Base-by-base conservation (phyloP, 2,888 invertebrate genomes). In the Netelia inedita region DNA sequence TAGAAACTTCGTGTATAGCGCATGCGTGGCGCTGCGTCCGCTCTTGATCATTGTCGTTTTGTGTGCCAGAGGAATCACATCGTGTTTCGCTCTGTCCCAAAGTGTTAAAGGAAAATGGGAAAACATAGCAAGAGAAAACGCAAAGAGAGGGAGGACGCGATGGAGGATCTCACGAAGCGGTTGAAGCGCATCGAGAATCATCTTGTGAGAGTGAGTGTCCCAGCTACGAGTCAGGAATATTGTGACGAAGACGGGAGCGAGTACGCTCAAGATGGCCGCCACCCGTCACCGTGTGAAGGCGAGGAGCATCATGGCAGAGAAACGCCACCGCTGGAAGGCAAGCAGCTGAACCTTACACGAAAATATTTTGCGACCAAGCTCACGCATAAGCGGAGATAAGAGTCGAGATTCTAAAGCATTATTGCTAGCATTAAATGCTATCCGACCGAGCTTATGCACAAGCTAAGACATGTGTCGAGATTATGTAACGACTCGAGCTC, bases 1-100 rank as follows among this genome's bases (percentile, higher is more conserved):
- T n/a, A 14, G 35, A 63, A 63, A 63, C 63, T 63, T 63, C 63
- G 63, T 63, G 35, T 35, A 63, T 63, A 63, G 63, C n/a, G 63
- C 63, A 16, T 63, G 63, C 63, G 35, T 35, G 63, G 63, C 35
- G 35, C 63, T 63, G 35, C 35, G 14, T 63, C 63, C 63, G 63
- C 28, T 63, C 28, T 35, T 63, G 35, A 28, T 63, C 35, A 63
- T 28, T 28, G 28, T 61, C 61, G 61, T 61, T 61, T 61, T 61
- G 23, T 61, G 61, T 61, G 61, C 23, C 61, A 61, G 61, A 61
- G 23, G 61, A 61, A 61, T 61, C 61, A 23, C 61, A 19, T 61
- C 61, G 61, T 61, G 23, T 2, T 23, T 61, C 61, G 9, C 61
- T 61, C 61, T 61, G 23, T 61, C 61, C 61, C 61, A 61, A 61